Percentiles rank a stretch among this genome's conserved stretches.
Evolutionary conservation across 2,888 invertebrate species (phyloP).

Genomic region (Chloromyia formosa): DNA sequence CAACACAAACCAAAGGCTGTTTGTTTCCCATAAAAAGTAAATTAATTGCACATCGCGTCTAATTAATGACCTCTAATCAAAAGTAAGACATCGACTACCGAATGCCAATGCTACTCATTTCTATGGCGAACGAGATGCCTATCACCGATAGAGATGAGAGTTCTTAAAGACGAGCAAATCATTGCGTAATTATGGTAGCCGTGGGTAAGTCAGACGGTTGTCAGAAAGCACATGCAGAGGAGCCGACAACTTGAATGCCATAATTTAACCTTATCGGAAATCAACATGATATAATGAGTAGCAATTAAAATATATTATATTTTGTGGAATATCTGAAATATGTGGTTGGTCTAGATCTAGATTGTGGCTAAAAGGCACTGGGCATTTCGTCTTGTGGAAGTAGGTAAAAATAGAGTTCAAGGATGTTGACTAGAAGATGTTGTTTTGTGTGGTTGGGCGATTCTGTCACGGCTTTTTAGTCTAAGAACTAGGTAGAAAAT

Average conservation of each 20-base stretch:
- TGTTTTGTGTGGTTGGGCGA: too few relatives aligned
- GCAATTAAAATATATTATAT: neutral
- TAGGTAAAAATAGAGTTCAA: neutral
- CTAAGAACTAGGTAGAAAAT: too few relatives aligned
- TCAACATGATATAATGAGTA: neutral
- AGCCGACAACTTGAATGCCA: neutral
- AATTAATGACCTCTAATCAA: conserved; percentile 41
- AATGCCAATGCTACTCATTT: neutral
- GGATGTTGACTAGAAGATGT: neutral
- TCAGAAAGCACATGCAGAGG: neutral
- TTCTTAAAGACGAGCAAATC: conserved; percentile 16
- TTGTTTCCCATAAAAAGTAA: conserved; percentile 21
- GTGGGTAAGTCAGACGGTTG: neutral
- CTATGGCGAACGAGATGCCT: neutral
- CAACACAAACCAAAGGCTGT: neutral
- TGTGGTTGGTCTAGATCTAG: neutral
- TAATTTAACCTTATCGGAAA: conserved; percentile 7
- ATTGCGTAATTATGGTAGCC: conserved; percentile 37
- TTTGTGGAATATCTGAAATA: conserved; percentile 7
- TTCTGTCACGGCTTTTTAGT: too few relatives aligned
- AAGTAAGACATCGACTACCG: conserved; percentile 38
- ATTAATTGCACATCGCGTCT: conserved; percentile 42
- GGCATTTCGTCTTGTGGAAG: neutral
- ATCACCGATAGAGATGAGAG: conserved; percentile 12
- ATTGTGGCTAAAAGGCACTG: neutral